Base-by-base conservation (phyloP, 2,113 vertebrate species). In the Ochotona curzoniae region DNA sequence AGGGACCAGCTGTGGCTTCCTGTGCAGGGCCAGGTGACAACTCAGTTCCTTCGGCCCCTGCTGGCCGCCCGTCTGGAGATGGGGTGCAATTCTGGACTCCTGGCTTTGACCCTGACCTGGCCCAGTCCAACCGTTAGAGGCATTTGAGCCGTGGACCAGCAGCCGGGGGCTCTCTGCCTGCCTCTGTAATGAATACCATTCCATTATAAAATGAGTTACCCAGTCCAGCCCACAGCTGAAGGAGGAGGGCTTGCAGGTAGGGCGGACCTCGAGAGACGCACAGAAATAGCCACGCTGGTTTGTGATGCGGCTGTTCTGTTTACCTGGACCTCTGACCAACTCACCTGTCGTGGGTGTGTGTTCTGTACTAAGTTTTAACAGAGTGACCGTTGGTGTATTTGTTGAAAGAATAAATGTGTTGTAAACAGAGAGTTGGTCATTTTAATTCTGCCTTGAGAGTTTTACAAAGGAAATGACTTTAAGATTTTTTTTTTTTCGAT, bases 381-480 rank as follows among this genome's bases (percentile, higher is more conserved):
- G 61, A 87, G n/a, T 44, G 14, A 93, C 14, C 49, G 63, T 63
- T 7, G 60, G 75, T 26, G 38, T 70, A 35, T 47, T 64, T 83
- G 21, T 87, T 82, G 71, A 51, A 74, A n/a, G 32, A 90, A 66
- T 78, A 32, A 76, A 28, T 63, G 60, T 8, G 9, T 67, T 82
- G 28, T 79, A 11, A 95, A 57, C 76, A 69, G 73, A 15, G 30
- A 61, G 61, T 85, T 92, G 4, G 54, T 71, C 64, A 66, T 83
- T 94, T 92, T 83, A 80, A 66, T 74, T 85, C 51, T 85, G 15
- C 75, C 9, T 32, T 32, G 30, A 83, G n/a, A 84, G 2, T 74
- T 87, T 83, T 87, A 83, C 73, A 84, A 63, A 47, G 21, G 60
- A 83, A 57, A 2, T 87, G 25, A 78, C 67, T 87, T 78, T 44